Evolutionary conservation across 2,888 invertebrate species (phyloP).

Genomic region (Drosophila fulvimacula): DNA sequence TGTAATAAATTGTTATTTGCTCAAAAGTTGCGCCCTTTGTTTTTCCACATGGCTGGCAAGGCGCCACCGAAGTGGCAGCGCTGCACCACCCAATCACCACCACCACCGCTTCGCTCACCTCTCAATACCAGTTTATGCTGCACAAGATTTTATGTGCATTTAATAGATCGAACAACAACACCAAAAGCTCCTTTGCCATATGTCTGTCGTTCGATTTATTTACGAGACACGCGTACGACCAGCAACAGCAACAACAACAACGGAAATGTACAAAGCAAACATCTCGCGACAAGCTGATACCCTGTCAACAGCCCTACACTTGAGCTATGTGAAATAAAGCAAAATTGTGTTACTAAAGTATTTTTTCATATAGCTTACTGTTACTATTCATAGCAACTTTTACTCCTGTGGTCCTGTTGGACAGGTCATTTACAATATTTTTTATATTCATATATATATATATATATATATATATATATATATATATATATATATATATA

Average conservation of each 20-base stretch:
- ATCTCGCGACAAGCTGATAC: neutral
- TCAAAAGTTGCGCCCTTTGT: slow-evolving; percentile 69
- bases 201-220: slow-evolving; percentile 48
- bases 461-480: no score
- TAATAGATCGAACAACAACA: slow-evolving; percentile 66
- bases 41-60: slow-evolving; percentile 67
- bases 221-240: slow-evolving; percentile 34
- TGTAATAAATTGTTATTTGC: slow-evolving; percentile 76
- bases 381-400: no score
- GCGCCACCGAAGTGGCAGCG: slow-evolving; percentile 36
- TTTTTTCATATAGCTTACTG: no score
- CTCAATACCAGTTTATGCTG: slow-evolving; percentile 36
- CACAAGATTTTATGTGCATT: slow-evolving; percentile 66
- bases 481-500: no score
- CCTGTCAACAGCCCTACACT: no score
- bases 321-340: no score
- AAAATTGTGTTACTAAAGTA: no score
- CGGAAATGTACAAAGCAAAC: slow-evolving; percentile 2
- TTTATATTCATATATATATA: no score
- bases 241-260: neutral
- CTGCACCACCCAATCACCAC: neutral
- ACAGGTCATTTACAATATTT: no score
- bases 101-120: slow-evolving; percentile 18
- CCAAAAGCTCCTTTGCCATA: slow-evolving; percentile 33
- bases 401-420: no score